These are phyloP conservation scores for Synanthedon formicaeformis DNA, from an alignment of 2,888 invertebrate genomes.

Conservation along the genomic window DNA sequence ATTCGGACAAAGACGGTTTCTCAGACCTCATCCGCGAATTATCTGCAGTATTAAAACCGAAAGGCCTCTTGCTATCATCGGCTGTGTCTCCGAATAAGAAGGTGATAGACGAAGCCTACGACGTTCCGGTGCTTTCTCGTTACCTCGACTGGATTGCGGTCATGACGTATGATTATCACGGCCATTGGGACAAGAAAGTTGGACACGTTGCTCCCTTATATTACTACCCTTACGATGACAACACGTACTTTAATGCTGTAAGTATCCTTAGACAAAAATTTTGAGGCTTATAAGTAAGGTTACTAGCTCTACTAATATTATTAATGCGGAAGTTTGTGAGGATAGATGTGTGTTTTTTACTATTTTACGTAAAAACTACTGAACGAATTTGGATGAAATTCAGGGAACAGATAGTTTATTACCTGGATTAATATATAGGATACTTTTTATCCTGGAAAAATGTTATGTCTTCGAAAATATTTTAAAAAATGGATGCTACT, in stretches of 20 bases:
- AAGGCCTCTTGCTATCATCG: constrained; percentile 79
- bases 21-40: constrained; percentile 80
- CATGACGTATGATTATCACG: constrained; percentile 93
- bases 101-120: constrained; percentile 88
- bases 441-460: no score
- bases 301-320: no score
- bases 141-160: constrained; percentile 91
- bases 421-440: no score
- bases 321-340: no score
- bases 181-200: constrained; percentile 92
- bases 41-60: constrained; percentile 74
- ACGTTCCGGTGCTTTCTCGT: constrained; percentile 79
- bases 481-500: no score
- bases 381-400: no score
- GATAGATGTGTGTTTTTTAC: no score
- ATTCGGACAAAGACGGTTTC: constrained; percentile 85
- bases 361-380: no score
- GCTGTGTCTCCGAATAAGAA: constrained; percentile 91
- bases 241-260: constrained; percentile 85
- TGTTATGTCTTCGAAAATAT: no score
- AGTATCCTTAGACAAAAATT: constrained; percentile 20
- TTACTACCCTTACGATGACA: constrained; percentile 85
- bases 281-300: no score
- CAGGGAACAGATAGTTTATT: no score
- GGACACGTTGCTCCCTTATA: constrained; percentile 90